phyloP scores from a whole-genome alignment of 2,888 invertebrate species.

The Aromia moschata region DNA sequence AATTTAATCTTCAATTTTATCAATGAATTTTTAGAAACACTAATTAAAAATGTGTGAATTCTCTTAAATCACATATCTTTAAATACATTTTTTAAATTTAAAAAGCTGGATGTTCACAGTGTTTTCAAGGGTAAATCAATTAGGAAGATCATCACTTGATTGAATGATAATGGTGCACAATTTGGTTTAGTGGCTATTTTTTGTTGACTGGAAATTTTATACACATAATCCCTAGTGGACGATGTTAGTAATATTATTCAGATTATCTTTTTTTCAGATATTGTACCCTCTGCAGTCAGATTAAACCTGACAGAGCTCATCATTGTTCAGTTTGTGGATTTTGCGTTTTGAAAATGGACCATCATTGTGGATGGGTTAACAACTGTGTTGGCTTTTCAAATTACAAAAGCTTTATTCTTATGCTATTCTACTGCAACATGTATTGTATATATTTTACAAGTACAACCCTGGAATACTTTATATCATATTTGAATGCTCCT shows the following conservation, averaged over 20 bases:
- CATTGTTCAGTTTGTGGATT: conserved; percentile 51
- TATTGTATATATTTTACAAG: conserved; percentile 39
- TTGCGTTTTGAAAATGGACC: conserved; percentile 56
- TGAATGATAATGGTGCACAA: neutral
- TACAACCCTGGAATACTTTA: conserved; percentile 19
- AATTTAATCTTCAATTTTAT: no score
- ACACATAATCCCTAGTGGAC: neutral
- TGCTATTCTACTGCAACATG: conserved; percentile 43
- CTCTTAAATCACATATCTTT: no score
- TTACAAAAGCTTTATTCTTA: conserved; percentile 51
- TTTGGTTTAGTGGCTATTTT: no score
- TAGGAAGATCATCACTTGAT: no score
- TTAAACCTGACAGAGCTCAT: conserved; percentile 55
- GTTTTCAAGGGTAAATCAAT: no score
- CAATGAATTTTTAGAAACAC: no score
- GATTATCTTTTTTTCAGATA: conserved; percentile 50
- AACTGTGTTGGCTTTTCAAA: conserved; percentile 53
- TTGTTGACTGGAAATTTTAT: no score
- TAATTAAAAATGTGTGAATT: no score
- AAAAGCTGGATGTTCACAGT: no score
- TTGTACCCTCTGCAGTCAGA: conserved; percentile 48
- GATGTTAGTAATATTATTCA: no score
- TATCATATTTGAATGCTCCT: neutral
- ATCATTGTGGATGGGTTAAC: conserved; percentile 55
- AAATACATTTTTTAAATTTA: no score